Percentiles rank a stretch among this genome's conserved stretches.
phyloP scores from a whole-genome alignment of 2,888 invertebrate species.

The Antitype chi region DNA sequence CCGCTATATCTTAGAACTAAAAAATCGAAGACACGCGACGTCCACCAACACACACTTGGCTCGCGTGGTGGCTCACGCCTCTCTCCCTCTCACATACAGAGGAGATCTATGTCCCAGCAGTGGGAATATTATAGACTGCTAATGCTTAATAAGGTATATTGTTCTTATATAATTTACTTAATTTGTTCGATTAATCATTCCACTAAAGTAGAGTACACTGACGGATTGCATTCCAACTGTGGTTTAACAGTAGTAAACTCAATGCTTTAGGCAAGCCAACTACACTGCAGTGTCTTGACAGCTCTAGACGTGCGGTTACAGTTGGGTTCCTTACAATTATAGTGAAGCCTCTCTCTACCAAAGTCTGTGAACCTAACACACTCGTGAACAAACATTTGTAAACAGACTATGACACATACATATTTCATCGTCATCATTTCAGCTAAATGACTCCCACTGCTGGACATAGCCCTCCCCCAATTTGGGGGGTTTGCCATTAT shows the following conservation, averaged over 20 bases:
- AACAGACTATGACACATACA: not conserved
- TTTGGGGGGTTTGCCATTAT: too few species aligned
- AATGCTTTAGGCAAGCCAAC: not conserved
- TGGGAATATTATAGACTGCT: not conserved
- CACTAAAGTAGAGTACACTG: not conserved
- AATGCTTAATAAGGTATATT: not conserved
- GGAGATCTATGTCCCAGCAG: not conserved
- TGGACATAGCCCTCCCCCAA: too few species aligned
- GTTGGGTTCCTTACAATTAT: not conserved
- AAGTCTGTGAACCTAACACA: not conserved
- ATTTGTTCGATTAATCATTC: not conserved
- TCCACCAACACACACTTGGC: not conserved
- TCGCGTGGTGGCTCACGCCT: too few species aligned
- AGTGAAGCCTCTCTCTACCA: not conserved
- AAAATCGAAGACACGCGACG: not conserved
- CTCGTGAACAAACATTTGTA: not conserved
- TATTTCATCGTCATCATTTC: too few species aligned
- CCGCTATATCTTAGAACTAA: too few species aligned
- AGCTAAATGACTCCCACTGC: too few species aligned
- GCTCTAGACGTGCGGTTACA: not conserved
- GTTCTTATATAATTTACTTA: not conserved
- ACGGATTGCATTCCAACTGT: not conserved
- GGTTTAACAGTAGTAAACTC: not conserved
- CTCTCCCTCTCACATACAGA: not conserved
- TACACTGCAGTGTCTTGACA: conserved; percentile 2